Evolutionary conservation across 2,888 invertebrate genomes (phyloP).

Genomic region (Andrena minutula): DNA sequence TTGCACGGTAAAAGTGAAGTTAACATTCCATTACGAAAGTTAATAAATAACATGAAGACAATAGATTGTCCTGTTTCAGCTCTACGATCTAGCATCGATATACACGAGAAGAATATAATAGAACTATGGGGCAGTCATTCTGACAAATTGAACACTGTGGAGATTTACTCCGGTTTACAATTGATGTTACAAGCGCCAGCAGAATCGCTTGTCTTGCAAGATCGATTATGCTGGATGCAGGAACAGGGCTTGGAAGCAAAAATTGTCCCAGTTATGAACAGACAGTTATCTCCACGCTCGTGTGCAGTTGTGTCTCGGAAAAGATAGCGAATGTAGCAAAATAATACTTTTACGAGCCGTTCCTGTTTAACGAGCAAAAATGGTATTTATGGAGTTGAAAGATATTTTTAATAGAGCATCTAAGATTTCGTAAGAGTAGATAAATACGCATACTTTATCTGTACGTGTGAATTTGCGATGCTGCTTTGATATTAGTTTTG

Average conservation of each 20-base stretch:
- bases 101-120: constrained; percentile 56
- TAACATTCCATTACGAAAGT: neutral
- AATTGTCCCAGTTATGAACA: constrained; percentile 75
- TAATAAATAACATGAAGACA: constrained; percentile 7
- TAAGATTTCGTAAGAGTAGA: constrained; percentile 5
- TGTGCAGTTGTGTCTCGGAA: constrained; percentile 79
- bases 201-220: constrained; percentile 79
- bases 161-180: constrained; percentile 81
- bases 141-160: constrained; percentile 71
- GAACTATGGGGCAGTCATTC: constrained; percentile 74
- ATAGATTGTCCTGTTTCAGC: constrained; percentile 19
- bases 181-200: constrained; percentile 79
- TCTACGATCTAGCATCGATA: neutral
- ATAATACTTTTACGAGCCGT: neutral
- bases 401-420: neutral
- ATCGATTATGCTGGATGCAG: constrained; percentile 78
- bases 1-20: neutral
- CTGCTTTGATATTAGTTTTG: constrained; percentile 97
- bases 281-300: constrained; percentile 79
- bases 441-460: constrained; percentile 86
- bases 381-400: neutral
- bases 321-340: constrained; percentile 37
- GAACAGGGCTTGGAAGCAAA: constrained; percentile 74
- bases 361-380: neutral
- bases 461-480: constrained; percentile 95